phyloP scores from a whole-genome alignment of 2,888 invertebrate species.

The Lysandra coridon region DNA sequence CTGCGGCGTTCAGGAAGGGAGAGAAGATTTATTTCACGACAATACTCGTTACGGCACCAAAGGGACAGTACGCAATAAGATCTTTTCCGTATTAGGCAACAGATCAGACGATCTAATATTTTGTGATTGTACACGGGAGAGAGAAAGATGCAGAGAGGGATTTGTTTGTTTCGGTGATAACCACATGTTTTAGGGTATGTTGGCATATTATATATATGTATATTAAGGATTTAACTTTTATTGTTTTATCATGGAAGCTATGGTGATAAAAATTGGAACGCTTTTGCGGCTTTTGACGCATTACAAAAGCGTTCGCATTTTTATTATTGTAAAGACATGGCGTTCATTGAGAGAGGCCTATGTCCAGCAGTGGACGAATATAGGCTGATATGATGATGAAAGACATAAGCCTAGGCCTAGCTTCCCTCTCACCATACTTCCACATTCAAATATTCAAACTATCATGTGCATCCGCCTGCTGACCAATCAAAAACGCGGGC shows the following conservation, averaged over 20 bases:
- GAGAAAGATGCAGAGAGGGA: conserved; percentile 47
- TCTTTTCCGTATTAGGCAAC: conserved; percentile 59
- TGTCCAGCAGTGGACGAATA: no score
- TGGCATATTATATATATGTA: no score
- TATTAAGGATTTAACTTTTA: not conserved
- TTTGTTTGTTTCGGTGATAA: conserved; percentile 42
- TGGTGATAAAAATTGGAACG: not conserved
- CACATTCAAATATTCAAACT: no score
- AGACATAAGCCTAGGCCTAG: no score
- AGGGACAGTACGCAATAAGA: conserved; percentile 56
- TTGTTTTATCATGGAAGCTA: not conserved
- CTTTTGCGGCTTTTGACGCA: no score
- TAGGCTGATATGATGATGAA: no score
- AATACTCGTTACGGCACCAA: conserved; percentile 72
- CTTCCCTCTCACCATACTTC: no score
- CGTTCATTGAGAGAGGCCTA: no score
- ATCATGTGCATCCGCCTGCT: no score
- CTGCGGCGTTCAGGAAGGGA: conserved; percentile 63
- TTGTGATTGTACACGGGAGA: conserved; percentile 62
- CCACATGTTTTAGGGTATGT: conserved; percentile 2
- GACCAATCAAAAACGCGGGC: no score
- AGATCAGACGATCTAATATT: conserved; percentile 65
- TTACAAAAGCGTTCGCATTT: no score
- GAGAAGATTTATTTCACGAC: conserved; percentile 77
- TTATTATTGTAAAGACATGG: no score